Conservation (phyloP, 1,140 invertebrate genomes). For the Sinella curviseta region DNA sequence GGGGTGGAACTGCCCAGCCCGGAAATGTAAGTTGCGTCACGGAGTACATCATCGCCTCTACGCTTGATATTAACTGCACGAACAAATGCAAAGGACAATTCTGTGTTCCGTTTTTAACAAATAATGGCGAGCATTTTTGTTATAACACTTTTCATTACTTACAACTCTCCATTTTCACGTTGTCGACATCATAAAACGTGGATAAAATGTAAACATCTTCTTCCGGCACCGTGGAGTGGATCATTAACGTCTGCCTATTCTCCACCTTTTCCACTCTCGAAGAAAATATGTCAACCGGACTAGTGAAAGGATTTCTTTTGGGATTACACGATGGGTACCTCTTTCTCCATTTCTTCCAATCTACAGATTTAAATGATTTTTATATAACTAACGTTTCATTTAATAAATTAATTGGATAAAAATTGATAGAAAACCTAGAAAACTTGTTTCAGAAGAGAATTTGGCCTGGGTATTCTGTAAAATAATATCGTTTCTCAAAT, state of each 20-base stretch:
- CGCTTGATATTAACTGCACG: neutral
- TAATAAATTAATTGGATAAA: no score
- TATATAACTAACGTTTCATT: neutral
- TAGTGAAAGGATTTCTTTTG: neutral
- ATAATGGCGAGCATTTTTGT: neutral
- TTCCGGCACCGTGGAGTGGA: neutral
- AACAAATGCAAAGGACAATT: neutral
- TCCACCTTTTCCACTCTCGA: neutral
- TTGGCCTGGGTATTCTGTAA: no score
- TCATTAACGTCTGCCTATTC: neutral
- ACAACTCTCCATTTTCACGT: neutral
- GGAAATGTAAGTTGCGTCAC: neutral
- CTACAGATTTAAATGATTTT: neutral
- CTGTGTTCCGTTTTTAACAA: neutral
- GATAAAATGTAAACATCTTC: neutral
- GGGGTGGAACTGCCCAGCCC: neutral
- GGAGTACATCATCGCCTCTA: neutral
- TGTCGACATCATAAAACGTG: neutral
- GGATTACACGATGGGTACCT: neutral
- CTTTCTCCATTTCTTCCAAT: neutral
- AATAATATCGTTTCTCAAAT: no score
- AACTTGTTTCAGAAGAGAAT: no score
- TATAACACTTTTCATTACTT: neutral
- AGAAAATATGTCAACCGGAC: neutral
- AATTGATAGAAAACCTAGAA: no score